Evolutionary conservation across 2,113 vertebrate species (phyloP), one percentile per base, ranked within the genome.

Genomic region (Salvelinus alpinus): DNA sequence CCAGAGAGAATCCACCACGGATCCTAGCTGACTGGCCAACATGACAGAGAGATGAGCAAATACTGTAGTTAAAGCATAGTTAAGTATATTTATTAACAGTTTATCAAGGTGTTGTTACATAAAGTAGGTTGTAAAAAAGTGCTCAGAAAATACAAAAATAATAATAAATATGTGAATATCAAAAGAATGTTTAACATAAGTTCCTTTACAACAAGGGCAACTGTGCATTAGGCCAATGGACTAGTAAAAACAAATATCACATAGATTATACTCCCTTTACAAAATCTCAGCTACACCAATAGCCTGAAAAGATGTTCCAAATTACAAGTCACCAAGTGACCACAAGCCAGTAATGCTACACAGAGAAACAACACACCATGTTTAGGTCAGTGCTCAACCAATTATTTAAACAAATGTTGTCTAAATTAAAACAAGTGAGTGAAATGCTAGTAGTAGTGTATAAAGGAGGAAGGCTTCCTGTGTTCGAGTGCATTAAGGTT

Each of bases 51-150:
- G 18, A 57, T 4, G 18, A 66, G 27, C 31, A 66, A 18, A 44
- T 44, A 44, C 38, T 44, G 38, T 14, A 66, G 66, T 38, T 38
- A 34, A 68, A 68, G 29, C 5, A 68, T 34, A 38, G 18, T 16
- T 27, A 54, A 54, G 11, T 66, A 16, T 34, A n/a, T 68, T 82
- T 88, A 89, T 86, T 87, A 82, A 90, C 78, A 78, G 34, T 84
- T 88, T 76, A 87, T 86, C 87, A 77, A 62, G 80, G 73, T 81
- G 68, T 69, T 69, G 72, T 89, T 73, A 79, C 68, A 64, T 86
- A 85, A 87, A 78, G 78, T 86, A 86, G 82, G 51, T 69, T 73
- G n/a, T 84, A 87, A 86, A 81, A 73, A 86, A 84, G 74, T 85
- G 65, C 70, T 82, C 18, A 44, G 70, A 82, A 83, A 86, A 88